Conservation (phyloP, 2,888 invertebrate genomes). For the Phania funesta region DNA sequence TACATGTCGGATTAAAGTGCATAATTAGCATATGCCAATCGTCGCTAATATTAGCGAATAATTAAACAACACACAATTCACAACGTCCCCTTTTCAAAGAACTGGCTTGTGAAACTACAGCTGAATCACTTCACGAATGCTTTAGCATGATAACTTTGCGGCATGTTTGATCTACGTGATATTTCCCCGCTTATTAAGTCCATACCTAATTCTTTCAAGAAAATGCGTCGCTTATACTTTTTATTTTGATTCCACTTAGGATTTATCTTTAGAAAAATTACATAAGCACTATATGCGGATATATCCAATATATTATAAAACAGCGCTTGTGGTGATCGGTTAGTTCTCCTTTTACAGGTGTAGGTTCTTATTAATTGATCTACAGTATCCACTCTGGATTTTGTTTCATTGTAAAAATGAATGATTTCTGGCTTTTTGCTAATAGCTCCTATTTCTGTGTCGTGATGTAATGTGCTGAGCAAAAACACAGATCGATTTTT, state of each 20-base stretch:
- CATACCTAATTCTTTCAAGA: background rate
- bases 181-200: slow-evolving; percentile 8
- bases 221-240: slow-evolving; percentile 14
- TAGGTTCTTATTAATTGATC: background rate
- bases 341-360: background rate
- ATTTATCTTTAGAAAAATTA: slow-evolving; percentile 1
- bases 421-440: background rate
- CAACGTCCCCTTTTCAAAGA: too few relatives aligned
- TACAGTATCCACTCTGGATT: background rate
- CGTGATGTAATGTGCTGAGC: background rate
- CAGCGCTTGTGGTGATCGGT: background rate
- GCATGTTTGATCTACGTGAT: too few relatives aligned
- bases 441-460: background rate
- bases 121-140: too few relatives aligned
- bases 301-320: background rate
- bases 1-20: too few relatives aligned
- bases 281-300: background rate
- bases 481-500: background rate
- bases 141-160: too few relatives aligned
- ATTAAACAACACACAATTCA: too few relatives aligned
- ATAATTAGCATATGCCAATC: too few relatives aligned
- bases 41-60: too few relatives aligned
- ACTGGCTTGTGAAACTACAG: too few relatives aligned
- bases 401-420: background rate
- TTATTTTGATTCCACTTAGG: background rate